Percentiles rank a stretch among this genome's conserved stretches.
Evolutionary conservation across 2,797 vertebrate genomes (phyloP).

Genomic region (Hapalemur alaotrensis): DNA sequence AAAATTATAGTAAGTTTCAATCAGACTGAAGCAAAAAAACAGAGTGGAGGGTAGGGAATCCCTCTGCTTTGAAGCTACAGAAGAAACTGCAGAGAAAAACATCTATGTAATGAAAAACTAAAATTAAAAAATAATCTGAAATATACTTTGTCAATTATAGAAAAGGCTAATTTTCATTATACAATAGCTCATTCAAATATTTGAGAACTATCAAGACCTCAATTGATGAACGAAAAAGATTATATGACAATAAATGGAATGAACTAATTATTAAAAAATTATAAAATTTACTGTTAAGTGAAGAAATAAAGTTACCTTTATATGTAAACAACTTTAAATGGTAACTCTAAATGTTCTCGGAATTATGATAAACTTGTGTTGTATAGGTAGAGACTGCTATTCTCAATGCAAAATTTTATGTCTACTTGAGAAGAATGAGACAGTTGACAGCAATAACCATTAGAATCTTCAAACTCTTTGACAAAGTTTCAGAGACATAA

Average conservation of each 20-base stretch:
- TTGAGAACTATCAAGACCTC: neutral
- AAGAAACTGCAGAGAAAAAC: neutral
- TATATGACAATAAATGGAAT: neutral
- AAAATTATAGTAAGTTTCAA: neutral
- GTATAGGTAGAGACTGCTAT: neutral
- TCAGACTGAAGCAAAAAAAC: conserved; percentile 16
- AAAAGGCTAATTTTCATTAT: conserved; percentile 4
- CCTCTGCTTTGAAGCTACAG: neutral
- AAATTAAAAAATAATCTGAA: conserved; percentile 1
- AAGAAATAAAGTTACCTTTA: neutral
- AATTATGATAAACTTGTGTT: neutral
- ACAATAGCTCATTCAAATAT: neutral
- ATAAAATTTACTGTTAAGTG: neutral
- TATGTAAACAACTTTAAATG: conserved; percentile 5
- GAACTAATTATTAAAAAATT: neutral
- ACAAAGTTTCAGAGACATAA: neutral
- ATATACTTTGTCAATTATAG: neutral
- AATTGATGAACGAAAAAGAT: neutral
- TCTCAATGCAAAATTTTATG: neutral
- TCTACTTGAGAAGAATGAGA: neutral
- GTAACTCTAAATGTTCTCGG: neutral
- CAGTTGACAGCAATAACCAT: neutral
- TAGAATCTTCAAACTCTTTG: neutral
- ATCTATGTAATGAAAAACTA: neutral
- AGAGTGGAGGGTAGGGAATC: neutral